Conservation (phyloP, 2,888 invertebrate species). For the Mythimna pallens region DNA sequence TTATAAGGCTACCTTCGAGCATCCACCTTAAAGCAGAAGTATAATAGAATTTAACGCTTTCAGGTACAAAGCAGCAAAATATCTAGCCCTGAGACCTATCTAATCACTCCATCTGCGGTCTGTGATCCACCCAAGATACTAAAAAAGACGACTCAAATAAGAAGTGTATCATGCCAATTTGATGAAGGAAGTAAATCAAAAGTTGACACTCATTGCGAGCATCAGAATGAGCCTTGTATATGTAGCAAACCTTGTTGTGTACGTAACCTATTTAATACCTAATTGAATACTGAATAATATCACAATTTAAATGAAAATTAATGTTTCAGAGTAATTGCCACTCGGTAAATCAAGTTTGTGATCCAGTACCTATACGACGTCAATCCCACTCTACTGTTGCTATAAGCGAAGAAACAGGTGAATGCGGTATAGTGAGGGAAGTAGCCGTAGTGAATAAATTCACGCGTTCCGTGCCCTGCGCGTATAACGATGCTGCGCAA, state of each 20-base stretch:
- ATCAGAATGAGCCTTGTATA: slow-evolving; percentile 7
- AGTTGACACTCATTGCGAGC: slow-evolving; percentile 23
- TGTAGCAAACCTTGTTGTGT: slow-evolving; percentile 11
- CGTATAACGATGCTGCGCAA: slow-evolving; percentile 68
- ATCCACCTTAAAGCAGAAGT: not conserved
- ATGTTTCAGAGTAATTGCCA: slow-evolving; percentile 39
- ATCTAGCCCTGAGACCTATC: not conserved
- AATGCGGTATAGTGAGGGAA: slow-evolving; percentile 22
- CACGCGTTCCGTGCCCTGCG: slow-evolving; percentile 29
- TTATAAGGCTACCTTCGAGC: too few species aligned
- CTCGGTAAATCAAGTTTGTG: slow-evolving; percentile 24
- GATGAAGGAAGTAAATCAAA: slow-evolving; percentile 41
- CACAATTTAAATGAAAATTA: slow-evolving; percentile 5
- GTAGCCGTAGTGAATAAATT: slow-evolving; percentile 30
- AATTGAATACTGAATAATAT: not conserved
- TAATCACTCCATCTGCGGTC: slow-evolving; percentile 1
- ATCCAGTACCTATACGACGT: slow-evolving; percentile 17
- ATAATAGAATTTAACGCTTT: slow-evolving; percentile 4
- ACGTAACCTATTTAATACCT: not conserved
- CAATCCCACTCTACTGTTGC: slow-evolving; percentile 44
- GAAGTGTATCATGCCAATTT: slow-evolving; percentile 56
- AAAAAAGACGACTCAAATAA: slow-evolving; percentile 14
- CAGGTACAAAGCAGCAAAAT: slow-evolving; percentile 32
- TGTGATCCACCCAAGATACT: slow-evolving; percentile 4
- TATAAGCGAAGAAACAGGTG: slow-evolving; percentile 26